These are phyloP conservation scores for Typhlichthys subterraneus DNA, from an alignment of 2,797 vertebrate genomes.

Conservation along the genomic window DNA sequence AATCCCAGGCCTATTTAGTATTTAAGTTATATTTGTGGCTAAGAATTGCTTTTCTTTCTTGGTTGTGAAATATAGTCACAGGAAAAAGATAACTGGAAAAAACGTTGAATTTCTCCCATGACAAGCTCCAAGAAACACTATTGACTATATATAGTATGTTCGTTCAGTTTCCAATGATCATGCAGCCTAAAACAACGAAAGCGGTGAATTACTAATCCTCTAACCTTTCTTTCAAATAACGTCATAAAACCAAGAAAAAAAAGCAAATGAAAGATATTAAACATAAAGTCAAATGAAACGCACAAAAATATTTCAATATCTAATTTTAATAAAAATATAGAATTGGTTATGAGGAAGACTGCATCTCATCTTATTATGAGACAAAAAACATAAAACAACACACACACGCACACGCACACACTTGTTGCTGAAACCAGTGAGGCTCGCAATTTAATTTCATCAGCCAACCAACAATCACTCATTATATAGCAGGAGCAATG, in stretches of 20 bases:
- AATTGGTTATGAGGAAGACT: constrained; percentile 52
- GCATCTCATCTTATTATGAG: constrained; percentile 62
- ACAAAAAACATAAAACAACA: constrained; percentile 1
- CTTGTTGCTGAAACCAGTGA: constrained; percentile 91
- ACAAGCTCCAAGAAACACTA: background rate
- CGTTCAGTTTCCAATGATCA: background rate
- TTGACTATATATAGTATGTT: background rate
- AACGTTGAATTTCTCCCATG: background rate
- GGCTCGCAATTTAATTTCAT: constrained; percentile 96
- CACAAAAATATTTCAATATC: constrained; percentile 17
- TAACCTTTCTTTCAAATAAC: background rate
- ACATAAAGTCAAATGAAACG: background rate
- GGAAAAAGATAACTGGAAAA: constrained; percentile 1
- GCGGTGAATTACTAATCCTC: background rate
- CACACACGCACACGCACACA: constrained; percentile 72
- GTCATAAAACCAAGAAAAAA: background rate
- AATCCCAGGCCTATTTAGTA: constrained; percentile 9
- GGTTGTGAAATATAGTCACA: constrained; percentile 4
- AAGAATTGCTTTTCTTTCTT: background rate
- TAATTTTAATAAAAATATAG: constrained; percentile 32
- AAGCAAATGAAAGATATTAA: background rate
- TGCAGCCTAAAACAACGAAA: background rate
- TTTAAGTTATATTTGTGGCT: constrained; percentile 20
- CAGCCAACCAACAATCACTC: constrained; percentile 92
- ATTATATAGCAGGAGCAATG: constrained; percentile 88